phyloP scores from a whole-genome alignment of 2,797 vertebrate genomes.

The Heteromormyrus szaboi region DNA sequence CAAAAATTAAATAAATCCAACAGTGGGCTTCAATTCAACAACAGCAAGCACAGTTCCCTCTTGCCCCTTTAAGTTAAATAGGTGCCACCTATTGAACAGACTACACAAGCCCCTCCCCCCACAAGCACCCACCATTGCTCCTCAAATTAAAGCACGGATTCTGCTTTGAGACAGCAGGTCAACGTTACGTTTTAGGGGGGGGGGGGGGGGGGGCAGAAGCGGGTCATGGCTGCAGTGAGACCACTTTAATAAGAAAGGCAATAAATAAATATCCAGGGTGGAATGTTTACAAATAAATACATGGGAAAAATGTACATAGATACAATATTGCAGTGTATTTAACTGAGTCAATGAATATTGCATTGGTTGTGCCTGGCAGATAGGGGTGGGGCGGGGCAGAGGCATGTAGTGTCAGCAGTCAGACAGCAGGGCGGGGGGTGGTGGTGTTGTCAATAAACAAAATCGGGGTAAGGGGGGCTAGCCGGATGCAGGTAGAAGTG shows the following conservation, averaged over 20 bases:
- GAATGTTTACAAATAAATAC: slow-evolving; percentile 87
- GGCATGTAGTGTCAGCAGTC: slow-evolving; percentile 68
- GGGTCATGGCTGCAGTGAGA: slow-evolving; percentile 58
- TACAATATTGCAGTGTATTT: slow-evolving; percentile 55
- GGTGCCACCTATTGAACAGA: background rate
- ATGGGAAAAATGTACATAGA: slow-evolving; percentile 65
- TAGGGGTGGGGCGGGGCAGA: slow-evolving; percentile 56
- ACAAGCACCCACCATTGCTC: background rate
- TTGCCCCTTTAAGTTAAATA: background rate
- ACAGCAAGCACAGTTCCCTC: slow-evolving; percentile 31
- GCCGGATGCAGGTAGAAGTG: slow-evolving; percentile 72
- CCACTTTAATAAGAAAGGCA: slow-evolving; percentile 78
- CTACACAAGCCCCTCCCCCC: background rate
- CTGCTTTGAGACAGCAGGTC: slow-evolving; percentile 61
- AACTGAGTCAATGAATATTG: slow-evolving; percentile 77
- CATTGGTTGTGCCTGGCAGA: slow-evolving; percentile 96
- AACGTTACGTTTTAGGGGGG: slow-evolving; percentile 55
- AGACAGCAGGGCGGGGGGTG: slow-evolving; percentile 50
- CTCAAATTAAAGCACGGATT: slow-evolving; percentile 51
- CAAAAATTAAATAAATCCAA: slow-evolving; percentile 53
- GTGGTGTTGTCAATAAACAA: slow-evolving; percentile 20
- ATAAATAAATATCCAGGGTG: slow-evolving; percentile 96
- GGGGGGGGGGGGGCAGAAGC: slow-evolving; percentile 70
- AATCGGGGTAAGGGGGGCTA: slow-evolving; percentile 47
- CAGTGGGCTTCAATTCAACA: slow-evolving; percentile 58